phyloP scores from a whole-genome alignment of 2,797 vertebrate genomes.

The Mormyrops boulengeri region DNA sequence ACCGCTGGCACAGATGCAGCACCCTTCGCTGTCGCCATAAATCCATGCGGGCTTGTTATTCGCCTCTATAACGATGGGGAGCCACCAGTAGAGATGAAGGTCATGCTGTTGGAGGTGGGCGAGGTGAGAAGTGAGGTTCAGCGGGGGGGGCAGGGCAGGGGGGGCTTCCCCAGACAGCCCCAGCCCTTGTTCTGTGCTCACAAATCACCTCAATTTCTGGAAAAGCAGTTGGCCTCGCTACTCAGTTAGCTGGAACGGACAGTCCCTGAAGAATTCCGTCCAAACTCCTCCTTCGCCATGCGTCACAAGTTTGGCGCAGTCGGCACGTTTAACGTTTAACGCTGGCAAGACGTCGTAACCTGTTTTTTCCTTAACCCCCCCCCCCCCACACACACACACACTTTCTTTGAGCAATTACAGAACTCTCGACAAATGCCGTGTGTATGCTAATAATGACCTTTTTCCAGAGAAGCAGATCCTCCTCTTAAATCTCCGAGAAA shows the following conservation, averaged over 20 bases:
- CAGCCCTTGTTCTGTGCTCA: constrained; percentile 8
- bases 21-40: not conserved
- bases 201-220: not conserved
- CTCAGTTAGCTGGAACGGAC: not conserved
- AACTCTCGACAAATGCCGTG: not conserved
- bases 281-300: not conserved
- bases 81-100: constrained; percentile 5
- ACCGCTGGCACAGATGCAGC: not conserved
- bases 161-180: constrained; percentile 11
- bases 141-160: not conserved
- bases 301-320: not conserved
- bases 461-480: not conserved
- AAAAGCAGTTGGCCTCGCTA: not conserved
- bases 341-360: not conserved
- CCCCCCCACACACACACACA: not conserved
- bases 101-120: not conserved
- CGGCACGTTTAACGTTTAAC: not conserved
- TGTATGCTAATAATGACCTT: not conserved
- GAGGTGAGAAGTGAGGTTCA: not conserved
- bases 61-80: constrained; percentile 5
- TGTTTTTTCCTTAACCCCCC: not conserved
- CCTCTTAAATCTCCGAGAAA: not conserved
- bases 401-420: not conserved
- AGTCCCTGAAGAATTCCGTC: not conserved
- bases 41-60: not conserved